Base-by-base conservation (phyloP, 2,797 vertebrate species). In the Thaleichthys pacificus region DNA sequence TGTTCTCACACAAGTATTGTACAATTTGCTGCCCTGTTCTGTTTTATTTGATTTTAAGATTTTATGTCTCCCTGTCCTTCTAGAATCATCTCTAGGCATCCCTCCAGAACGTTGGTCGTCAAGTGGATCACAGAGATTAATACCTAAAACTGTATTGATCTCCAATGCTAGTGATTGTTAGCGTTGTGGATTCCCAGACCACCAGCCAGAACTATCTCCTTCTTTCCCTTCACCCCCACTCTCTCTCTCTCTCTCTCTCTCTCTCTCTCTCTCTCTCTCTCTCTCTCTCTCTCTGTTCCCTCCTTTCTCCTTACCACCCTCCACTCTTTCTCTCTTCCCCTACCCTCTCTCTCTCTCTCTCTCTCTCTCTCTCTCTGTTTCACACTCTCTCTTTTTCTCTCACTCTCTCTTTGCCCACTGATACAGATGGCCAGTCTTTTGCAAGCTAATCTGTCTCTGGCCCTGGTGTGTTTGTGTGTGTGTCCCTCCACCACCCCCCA, bases 351-450 rank as follows among this genome's bases (percentile, higher is more conserved):
- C 19, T 57, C 56, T 57, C 56, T n/a, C 56, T 57, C 5, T 57
- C 56, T n/a, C 56, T n/a, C 54, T 56, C 54, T 56, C 54, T 56
- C 54, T n/a, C 17, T 56, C 17, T 56, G 1, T 56, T 0, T 3
- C 28, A 4, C 3, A 4, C 54, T 56, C 54, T 56, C 54, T 56
- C 54, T 56, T 4, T 30, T 4, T 30, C 28, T 30, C 28, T 30
- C 28, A 0, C 30, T 64, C 60, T 60, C 14, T 42, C 35, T 38
- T 54, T 49, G 19, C 57, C 15, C 35, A 64, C 17, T 38, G 35
- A 47, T 7, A 15, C 73, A 74, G 75, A 65, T 72, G 66, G 61
- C 19, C 8, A 5, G 21, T 21, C 63, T 66, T 69, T 17, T 64
- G 38, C 42, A 61, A 66, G 61, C 54, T 61, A 56, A 61, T 61